Conservation (phyloP, 2,888 invertebrate species). For the Spilosoma lubricipeda region DNA sequence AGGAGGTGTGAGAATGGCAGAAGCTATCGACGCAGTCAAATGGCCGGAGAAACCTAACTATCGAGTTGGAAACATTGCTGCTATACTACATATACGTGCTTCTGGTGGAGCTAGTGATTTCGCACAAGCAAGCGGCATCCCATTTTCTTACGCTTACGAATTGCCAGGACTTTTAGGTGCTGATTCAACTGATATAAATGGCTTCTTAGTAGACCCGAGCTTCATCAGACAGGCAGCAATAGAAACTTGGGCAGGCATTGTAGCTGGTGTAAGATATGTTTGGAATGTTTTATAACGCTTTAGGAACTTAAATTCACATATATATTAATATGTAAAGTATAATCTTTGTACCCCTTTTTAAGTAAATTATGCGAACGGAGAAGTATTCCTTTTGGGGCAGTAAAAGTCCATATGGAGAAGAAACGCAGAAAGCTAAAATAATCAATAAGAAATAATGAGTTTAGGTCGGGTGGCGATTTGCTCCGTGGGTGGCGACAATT, state of each 20-base stretch:
- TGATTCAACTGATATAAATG: constrained; percentile 45
- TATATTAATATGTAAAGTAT: background rate
- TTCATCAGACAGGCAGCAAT: constrained; percentile 84
- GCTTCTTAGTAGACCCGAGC: constrained; percentile 85
- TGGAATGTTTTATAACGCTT: background rate
- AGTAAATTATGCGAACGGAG: no score
- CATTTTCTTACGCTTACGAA: constrained; percentile 87
- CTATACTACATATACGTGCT: constrained; percentile 82
- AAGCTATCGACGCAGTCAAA: constrained; percentile 79
- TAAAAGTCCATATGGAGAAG: no score
- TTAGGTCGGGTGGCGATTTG: no score
- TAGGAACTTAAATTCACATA: background rate
- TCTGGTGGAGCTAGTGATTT: constrained; percentile 89
- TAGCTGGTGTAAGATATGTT: constrained; percentile 74
- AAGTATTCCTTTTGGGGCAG: no score
- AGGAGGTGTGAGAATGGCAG: constrained; percentile 73
- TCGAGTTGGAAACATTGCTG: constrained; percentile 78
- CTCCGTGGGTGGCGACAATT: no score
- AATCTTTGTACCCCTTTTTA: background rate
- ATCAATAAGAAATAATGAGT: no score
- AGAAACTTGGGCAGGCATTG: constrained; percentile 88
- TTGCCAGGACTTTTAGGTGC: constrained; percentile 70
- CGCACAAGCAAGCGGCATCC: constrained; percentile 79
- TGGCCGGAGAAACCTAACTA: constrained; percentile 76
- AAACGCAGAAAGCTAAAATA: no score